phyloP scores from a whole-genome alignment of 2,888 invertebrate genomes.

The Alloplasta piceator region DNA sequence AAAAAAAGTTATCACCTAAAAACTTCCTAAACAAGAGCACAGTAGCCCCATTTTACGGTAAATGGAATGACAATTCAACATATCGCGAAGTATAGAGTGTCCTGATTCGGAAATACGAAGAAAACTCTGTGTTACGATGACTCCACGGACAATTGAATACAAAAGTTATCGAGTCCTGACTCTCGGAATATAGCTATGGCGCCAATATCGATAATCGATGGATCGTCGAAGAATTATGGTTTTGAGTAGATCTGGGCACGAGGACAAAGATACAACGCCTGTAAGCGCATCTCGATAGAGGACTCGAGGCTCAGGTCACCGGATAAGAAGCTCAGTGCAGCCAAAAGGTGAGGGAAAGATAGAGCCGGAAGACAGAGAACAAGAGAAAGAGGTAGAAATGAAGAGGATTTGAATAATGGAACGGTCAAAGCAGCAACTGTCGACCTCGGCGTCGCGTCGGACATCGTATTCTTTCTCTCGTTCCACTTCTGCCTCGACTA shows the following conservation, averaged over 20 bases:
- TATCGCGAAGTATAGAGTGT: not conserved
- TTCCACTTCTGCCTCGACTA: conserved; percentile 44
- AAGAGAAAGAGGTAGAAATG: too few relatives aligned
- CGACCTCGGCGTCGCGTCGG: conserved; percentile 30
- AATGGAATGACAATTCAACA: conserved; percentile 40
- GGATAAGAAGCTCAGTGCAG: conserved; percentile 37
- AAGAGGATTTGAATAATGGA: conserved; percentile 61
- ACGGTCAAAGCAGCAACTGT: conserved; percentile 37
- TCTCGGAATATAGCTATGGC: conserved; percentile 25
- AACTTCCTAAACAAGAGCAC: too few relatives aligned
- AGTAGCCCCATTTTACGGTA: too few relatives aligned
- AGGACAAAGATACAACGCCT: conserved; percentile 26
- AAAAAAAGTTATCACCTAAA: too few relatives aligned
- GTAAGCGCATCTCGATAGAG: not conserved
- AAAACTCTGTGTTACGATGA: not conserved
- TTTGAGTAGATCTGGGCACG: conserved; percentile 26
- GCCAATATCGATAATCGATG: conserved; percentile 45
- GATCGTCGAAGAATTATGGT: conserved; percentile 7
- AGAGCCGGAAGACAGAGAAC: not conserved
- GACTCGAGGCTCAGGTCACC: conserved; percentile 13
- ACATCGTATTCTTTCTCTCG: conserved; percentile 40
- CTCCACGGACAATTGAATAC: conserved; percentile 38
- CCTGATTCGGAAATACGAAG: conserved; percentile 18
- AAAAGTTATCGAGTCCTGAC: conserved; percentile 33
- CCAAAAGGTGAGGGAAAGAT: conserved; percentile 46